phyloP scores from a whole-genome alignment of 2,797 vertebrate species.

The Dipus sagitta region DNA sequence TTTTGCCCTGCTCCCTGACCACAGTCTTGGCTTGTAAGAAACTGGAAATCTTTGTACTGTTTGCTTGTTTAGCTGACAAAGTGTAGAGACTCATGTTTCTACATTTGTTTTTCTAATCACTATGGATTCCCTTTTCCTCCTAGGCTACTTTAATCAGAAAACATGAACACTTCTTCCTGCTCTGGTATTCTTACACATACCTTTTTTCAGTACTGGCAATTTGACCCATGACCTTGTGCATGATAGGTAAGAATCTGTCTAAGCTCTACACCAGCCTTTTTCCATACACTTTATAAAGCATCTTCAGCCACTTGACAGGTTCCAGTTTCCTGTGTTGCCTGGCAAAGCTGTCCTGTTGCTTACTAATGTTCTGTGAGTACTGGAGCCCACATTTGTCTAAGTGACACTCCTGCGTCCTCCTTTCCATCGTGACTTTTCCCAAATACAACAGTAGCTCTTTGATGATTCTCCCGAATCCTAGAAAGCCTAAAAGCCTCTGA shows the following conservation, averaged over 20 bases:
- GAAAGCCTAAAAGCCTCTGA: not conserved
- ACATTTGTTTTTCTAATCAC: not conserved
- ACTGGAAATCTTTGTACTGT: not conserved
- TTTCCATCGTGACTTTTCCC: not conserved
- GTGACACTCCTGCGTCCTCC: not conserved
- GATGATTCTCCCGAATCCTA: not conserved
- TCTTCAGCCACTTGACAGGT: not conserved
- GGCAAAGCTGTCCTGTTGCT: not conserved
- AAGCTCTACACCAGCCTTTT: not conserved
- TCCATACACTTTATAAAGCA: not conserved
- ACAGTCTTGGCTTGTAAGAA: not conserved
- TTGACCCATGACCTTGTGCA: not conserved
- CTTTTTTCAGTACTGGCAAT: not conserved
- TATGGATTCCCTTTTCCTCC: not conserved
- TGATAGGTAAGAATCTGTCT: not conserved
- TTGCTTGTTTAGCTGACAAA: not conserved
- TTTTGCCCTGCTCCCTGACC: not conserved
- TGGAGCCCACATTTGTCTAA: not conserved
- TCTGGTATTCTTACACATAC: not conserved
- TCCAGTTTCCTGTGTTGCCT: not conserved
- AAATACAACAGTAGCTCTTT: conserved; percentile 12
- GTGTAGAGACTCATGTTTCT: not conserved
- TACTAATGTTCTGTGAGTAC: not conserved
- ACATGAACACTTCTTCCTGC: not conserved
- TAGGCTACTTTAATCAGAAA: not conserved